Conservation (phyloP, 2,888 invertebrate genomes). For the Brachylomia viminalis region DNA sequence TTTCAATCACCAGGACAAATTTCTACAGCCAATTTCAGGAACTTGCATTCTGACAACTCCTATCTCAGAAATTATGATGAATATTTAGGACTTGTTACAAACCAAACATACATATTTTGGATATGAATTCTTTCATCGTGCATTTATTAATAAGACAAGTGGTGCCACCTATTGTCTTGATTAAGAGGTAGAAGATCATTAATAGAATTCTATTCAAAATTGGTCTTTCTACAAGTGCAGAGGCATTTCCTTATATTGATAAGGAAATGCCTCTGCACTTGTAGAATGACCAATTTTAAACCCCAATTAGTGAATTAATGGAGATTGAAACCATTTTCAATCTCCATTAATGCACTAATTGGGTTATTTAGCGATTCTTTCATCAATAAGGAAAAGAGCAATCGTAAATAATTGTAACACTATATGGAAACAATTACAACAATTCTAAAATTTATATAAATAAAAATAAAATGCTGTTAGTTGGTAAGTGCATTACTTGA, state of each 20-base stretch:
- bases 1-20: neutral
- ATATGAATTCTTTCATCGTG: neutral
- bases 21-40: neutral
- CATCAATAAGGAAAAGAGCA: slow-evolving; percentile 23
- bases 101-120: neutral
- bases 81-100: neutral
- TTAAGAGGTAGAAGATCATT: slow-evolving; percentile 19
- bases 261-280: no score
- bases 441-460: neutral
- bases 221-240: slow-evolving; percentile 1
- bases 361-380: slow-evolving; percentile 19
- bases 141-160: slow-evolving; percentile 20
- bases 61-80: neutral
- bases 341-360: slow-evolving; percentile 20
- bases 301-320: no score
- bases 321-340: no score
- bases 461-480: neutral
- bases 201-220: slow-evolving; percentile 30
- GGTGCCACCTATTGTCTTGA: slow-evolving; percentile 41
- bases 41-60: no score
- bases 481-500: neutral
- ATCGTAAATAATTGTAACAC: neutral
- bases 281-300: no score
- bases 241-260: slow-evolving; percentile 23
- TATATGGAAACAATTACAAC: slow-evolving; percentile 5